Base-by-base conservation (phyloP, 2,113 vertebrate genomes). In the Amazona guildingii region DNA sequence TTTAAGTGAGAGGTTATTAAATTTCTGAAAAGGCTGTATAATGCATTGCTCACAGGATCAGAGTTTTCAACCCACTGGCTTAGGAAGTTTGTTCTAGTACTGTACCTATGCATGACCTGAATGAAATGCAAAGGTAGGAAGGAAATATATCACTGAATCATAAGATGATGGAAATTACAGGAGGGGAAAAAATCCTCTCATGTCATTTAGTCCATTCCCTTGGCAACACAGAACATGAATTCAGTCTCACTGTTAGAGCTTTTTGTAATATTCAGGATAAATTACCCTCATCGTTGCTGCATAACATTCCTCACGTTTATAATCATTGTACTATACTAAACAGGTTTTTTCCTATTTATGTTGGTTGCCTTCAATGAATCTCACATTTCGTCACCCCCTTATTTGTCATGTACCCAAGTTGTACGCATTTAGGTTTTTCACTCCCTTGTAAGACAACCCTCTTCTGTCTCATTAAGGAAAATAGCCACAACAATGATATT, bases 261-360 rank as follows among this genome's bases (percentile, higher is more conserved):
- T 76, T 64, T 94, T 70, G 88, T 82, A 75, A 86, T 87, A 74
- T 76, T 73, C 83, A 81, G 88, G 86, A 94, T 83, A 57, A 96
- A 96, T 89, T 74, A 54, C 74, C 57, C 78, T 84, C 86, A 13
- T 73, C 81, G 66, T 63, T 24, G 55, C 92, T 95, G 86, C 70
- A 55, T 14, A 4, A n/a, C 51, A 16, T 88, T 86, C 24, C 74
- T 92, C 81, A 64, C 82, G 12, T 79, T 54, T 13, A 28, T 62
- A 91, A 49, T 73, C 49, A 13, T 2, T 48, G 75, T 11, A 7
- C 67, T 16, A 2, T 28, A 23, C 44, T 70, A 24, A 94, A 43
- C 31, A 75, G 31, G 10, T 18, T 3, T 49, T 69, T 86, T 46
- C 31, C 72, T 63, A 0, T 68, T 73, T 59, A 51, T 31, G 8